A percentile compares a stretch with the other conserved stretches of the same genome.
phyloP scores from a whole-genome alignment of 2,797 vertebrate species.

The Siniperca scherzeri region DNA sequence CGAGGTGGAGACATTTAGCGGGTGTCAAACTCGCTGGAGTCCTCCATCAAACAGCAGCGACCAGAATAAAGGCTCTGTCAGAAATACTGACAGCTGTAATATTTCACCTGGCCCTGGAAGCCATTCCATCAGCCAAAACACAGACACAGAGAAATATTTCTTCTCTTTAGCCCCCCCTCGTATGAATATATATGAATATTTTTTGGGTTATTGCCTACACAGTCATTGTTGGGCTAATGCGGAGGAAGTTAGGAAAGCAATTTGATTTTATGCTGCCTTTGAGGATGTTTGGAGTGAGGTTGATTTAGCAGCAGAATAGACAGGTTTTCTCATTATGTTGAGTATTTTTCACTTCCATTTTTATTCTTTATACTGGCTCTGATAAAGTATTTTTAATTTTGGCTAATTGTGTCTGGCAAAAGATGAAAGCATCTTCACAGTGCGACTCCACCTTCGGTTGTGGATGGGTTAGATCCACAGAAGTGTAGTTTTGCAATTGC shows the following conservation, averaged over 20 bases:
- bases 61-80: slow-evolving; percentile 80
- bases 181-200: slow-evolving; percentile 69
- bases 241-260: slow-evolving; percentile 28
- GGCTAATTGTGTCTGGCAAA: slow-evolving; percentile 33
- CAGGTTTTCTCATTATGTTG: slow-evolving; percentile 24
- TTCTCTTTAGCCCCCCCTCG: slow-evolving; percentile 15
- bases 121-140: slow-evolving; percentile 69
- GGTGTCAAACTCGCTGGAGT: slow-evolving; percentile 74
- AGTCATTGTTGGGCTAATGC: slow-evolving; percentile 48
- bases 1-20: slow-evolving; percentile 77
- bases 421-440: slow-evolving; percentile 25
- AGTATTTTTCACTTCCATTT: slow-evolving; percentile 25
- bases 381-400: slow-evolving; percentile 39
- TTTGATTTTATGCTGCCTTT: slow-evolving; percentile 35
- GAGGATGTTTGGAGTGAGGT: slow-evolving; percentile 1
- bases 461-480: slow-evolving; percentile 11
- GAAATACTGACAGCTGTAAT: slow-evolving; percentile 77
- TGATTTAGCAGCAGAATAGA: slow-evolving; percentile 19
- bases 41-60: slow-evolving; percentile 77
- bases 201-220: slow-evolving; percentile 48
- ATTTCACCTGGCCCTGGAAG: slow-evolving; percentile 74
- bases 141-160: slow-evolving; percentile 50
- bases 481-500: slow-evolving; percentile 11
- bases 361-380: slow-evolving; percentile 23
- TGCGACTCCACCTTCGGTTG: slow-evolving; percentile 7